Percentiles rank a stretch among this genome's conserved stretches.
These are phyloP conservation scores for Tiphia femorata DNA, from an alignment of 2,888 invertebrate genomes.

Conservation along the genomic window DNA sequence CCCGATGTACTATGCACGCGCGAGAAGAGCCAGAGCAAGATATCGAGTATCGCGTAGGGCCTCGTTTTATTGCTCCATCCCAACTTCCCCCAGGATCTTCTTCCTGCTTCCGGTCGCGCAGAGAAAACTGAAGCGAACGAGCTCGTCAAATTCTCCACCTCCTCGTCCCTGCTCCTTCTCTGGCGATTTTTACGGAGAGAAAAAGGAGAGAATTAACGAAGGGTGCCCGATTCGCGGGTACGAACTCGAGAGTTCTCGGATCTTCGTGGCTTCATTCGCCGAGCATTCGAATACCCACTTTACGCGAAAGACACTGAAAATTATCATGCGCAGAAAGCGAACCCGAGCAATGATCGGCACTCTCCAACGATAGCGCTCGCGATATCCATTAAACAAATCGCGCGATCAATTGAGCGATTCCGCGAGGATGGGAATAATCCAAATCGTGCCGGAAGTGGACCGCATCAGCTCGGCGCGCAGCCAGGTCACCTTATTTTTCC, in stretches of 20 bases:
- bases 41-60: conserved; percentile 19
- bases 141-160: conserved; percentile 9
- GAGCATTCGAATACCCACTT: too few relatives aligned
- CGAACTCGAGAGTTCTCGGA: too few relatives aligned
- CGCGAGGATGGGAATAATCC: conserved; percentile 19
- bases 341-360: too few relatives aligned
- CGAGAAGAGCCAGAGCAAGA: conserved; percentile 2
- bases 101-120: conserved; percentile 10
- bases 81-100: conserved; percentile 6
- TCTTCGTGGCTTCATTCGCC: too few relatives aligned
- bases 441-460: conserved; percentile 44
- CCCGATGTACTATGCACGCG: conserved; percentile 21
- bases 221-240: too few relatives aligned
- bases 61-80: conserved; percentile 15
- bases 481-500: conserved; percentile 51
- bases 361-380: too few relatives aligned
- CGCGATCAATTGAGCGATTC: too few relatives aligned
- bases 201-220: conserved; percentile 10
- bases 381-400: too few relatives aligned
- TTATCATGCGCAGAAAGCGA: too few relatives aligned
- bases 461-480: conserved; percentile 48
- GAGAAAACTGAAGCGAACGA: conserved; percentile 11
- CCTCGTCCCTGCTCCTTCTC: conserved; percentile 4
- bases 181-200: conserved; percentile 10
- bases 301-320: too few relatives aligned